Evolutionary conservation across 2,888 invertebrate species (phyloP).

Genomic region (Rapana venosa): DNA sequence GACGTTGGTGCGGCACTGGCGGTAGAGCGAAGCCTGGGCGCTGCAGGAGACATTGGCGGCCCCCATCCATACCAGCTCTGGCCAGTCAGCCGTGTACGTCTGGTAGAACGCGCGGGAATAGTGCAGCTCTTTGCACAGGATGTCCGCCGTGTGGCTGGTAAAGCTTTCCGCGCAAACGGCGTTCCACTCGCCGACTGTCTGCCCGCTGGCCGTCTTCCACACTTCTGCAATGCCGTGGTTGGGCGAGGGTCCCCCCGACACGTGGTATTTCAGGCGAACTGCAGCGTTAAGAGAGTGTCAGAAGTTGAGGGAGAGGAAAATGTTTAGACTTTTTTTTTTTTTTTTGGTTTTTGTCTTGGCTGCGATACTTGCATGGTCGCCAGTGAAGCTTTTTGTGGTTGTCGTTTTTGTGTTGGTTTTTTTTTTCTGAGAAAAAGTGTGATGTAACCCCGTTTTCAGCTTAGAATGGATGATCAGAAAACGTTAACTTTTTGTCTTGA

Average conservation of each 20-base stretch:
- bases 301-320: too few relatives aligned
- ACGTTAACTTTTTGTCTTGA: too few relatives aligned
- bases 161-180: slow-evolving; percentile 67
- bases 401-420: too few relatives aligned
- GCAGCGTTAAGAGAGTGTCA: neutral
- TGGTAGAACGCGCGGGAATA: slow-evolving; percentile 58
- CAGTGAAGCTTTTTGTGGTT: too few relatives aligned
- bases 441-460: too few relatives aligned
- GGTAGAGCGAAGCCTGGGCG: neutral
- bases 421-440: too few relatives aligned
- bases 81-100: slow-evolving; percentile 32
- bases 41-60: slow-evolving; percentile 39
- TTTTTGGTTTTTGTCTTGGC: too few relatives aligned
- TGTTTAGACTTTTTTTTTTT: too few relatives aligned
- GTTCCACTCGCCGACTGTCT: slow-evolving; percentile 50
- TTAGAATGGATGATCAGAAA: too few relatives aligned
- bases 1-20: slow-evolving; percentile 20
- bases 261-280: slow-evolving; percentile 8
- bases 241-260: neutral
- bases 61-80: neutral
- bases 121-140: slow-evolving; percentile 64
- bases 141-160: slow-evolving; percentile 63
- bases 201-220: slow-evolving; percentile 58
- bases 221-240: slow-evolving; percentile 57
- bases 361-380: too few relatives aligned